phyloP scores from a whole-genome alignment of 2,113 vertebrate genomes.

The Anser brachyrhynchus region DNA sequence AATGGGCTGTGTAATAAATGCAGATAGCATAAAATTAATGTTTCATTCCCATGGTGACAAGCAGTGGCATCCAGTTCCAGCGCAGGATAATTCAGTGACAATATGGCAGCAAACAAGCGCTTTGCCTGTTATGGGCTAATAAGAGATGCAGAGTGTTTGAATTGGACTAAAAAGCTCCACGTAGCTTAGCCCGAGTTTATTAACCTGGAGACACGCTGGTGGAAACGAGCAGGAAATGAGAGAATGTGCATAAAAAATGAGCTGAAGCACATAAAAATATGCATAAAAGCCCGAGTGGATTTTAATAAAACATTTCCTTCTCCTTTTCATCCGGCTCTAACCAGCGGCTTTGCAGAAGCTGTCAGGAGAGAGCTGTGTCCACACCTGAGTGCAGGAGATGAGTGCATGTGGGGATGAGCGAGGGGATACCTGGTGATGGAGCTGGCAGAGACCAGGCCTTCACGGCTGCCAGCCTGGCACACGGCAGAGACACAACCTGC shows the following conservation, averaged over 20 bases:
- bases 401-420: neutral
- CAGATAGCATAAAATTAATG: conserved; percentile 49
- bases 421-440: neutral
- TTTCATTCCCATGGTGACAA: conserved; percentile 52
- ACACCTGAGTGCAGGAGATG: neutral
- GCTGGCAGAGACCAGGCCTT: neutral
- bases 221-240: neutral
- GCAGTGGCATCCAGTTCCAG: conserved; percentile 22
- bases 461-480: neutral
- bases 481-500: neutral
- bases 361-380: neutral
- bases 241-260: neutral
- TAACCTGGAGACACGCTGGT: neutral
- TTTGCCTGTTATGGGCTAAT: neutral
- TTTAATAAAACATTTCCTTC: neutral
- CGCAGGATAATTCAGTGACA: neutral
- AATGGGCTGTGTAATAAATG: conserved; percentile 44
- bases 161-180: neutral
- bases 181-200: neutral
- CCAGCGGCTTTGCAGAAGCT: neutral
- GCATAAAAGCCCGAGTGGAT: neutral
- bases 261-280: neutral
- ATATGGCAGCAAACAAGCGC: neutral
- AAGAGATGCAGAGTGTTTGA: neutral
- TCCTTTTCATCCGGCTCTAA: neutral